Conservation (phyloP, 37 sponge, comb jelly and placozoan species). For the Mnemiopsis leidyi region DNA sequence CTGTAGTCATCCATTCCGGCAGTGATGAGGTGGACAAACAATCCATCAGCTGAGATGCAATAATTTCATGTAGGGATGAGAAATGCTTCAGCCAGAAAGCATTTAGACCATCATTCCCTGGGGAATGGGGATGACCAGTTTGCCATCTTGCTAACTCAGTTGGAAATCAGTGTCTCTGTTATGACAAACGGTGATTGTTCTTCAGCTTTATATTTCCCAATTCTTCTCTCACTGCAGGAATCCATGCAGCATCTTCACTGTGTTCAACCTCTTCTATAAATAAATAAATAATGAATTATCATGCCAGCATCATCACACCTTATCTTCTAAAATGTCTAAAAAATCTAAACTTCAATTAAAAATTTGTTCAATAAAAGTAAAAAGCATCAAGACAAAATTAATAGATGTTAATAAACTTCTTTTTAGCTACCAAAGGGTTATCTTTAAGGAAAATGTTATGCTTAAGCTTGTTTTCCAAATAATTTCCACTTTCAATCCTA, state of each 20-base stretch:
- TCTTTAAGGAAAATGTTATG: too few relatives aligned
- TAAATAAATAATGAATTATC: too few relatives aligned
- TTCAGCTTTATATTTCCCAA: too few relatives aligned
- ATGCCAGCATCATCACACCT: too few relatives aligned
- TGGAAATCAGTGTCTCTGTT: not conserved
- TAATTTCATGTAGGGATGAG: not conserved
- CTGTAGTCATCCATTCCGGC: not conserved
- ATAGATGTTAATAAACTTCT: too few relatives aligned
- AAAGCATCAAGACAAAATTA: too few relatives aligned
- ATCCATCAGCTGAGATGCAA: not conserved
- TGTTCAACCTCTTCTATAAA: not conserved
- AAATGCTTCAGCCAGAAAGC: conserved; percentile 23
- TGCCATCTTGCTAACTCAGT: not conserved
- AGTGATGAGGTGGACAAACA: not conserved
- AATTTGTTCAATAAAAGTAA: too few relatives aligned
- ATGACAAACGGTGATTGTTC: not conserved
- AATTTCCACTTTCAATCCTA: too few relatives aligned
- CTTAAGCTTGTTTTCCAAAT: too few relatives aligned
- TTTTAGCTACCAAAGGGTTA: too few relatives aligned
- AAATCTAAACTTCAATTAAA: too few relatives aligned
- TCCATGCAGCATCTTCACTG: not conserved
- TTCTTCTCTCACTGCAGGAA: not conserved
- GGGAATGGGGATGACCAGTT: conserved; percentile 14
- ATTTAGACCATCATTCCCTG: not conserved
- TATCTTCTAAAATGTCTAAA: too few relatives aligned